These are phyloP conservation scores for Blera fallax DNA, from an alignment of 2,888 invertebrate species.

Conservation along the genomic window DNA sequence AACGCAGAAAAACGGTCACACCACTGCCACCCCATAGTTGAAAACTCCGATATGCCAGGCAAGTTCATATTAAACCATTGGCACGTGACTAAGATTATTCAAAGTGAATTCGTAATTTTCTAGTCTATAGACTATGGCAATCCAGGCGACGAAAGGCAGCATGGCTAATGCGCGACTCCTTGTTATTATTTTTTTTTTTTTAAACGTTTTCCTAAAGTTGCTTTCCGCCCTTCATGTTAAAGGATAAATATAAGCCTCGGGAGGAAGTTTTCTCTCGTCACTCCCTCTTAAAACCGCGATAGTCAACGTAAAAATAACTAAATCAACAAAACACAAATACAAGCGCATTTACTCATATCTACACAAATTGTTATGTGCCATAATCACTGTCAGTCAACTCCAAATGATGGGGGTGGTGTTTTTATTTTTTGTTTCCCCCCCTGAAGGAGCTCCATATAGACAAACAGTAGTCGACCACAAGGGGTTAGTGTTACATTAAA, in stretches of 20 bases:
- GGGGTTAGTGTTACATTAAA: slow-evolving; percentile 37
- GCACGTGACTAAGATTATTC: slow-evolving; percentile 64
- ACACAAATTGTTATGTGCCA: slow-evolving; percentile 39
- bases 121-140: neutral
- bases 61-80: slow-evolving; percentile 36
- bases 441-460: neutral
- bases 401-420: neutral
- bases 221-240: neutral
- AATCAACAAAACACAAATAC: slow-evolving; percentile 11
- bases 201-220: neutral
- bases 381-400: slow-evolving; percentile 32
- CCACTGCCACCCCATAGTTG: neutral
- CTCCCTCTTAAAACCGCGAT: neutral
- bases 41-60: slow-evolving; percentile 25
- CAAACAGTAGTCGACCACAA: slow-evolving; percentile 20
- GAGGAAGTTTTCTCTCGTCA: neutral
- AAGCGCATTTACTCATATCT: neutral
- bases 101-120: slow-evolving; percentile 55
- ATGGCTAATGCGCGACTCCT: neutral
- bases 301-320: slow-evolving; percentile 1
- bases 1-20: neutral
- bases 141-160: neutral
- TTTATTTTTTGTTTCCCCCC: neutral
- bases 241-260: neutral
- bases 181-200: neutral